These are phyloP conservation scores for Cybosia mesomella DNA, from an alignment of 2,888 invertebrate species.

Conservation along the genomic window DNA sequence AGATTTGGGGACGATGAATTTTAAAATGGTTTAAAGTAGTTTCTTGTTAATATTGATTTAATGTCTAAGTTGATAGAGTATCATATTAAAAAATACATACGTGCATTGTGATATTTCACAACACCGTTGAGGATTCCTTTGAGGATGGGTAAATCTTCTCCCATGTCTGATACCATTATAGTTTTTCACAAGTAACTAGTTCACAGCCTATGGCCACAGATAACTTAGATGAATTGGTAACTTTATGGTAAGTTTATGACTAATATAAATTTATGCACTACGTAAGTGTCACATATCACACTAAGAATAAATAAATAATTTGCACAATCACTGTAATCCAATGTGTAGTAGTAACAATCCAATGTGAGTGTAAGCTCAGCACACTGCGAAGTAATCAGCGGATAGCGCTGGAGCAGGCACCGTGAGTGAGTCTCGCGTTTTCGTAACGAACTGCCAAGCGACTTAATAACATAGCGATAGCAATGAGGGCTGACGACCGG, in stretches of 20 bases:
- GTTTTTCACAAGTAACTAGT: constrained; percentile 80
- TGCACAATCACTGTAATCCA: constrained; percentile 84
- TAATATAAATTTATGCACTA: constrained; percentile 65
- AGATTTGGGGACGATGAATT: not conserved
- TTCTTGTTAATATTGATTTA: not conserved
- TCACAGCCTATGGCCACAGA: constrained; percentile 85
- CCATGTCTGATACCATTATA: constrained; percentile 89
- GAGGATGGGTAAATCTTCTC: constrained; percentile 95
- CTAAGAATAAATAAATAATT: constrained; percentile 53
- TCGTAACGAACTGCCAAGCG: constrained; percentile 74
- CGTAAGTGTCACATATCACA: constrained; percentile 76
- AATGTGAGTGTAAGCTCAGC: constrained; percentile 62
- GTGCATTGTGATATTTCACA: constrained; percentile 97
- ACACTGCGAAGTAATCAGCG: constrained; percentile 68
- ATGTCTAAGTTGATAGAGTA: not conserved
- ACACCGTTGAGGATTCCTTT: constrained; percentile 96
- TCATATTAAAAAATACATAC: constrained; percentile 88
- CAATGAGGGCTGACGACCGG: constrained; percentile 85
- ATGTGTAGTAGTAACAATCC: constrained; percentile 69
- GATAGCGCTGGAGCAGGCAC: constrained; percentile 63
- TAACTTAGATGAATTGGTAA: constrained; percentile 77
- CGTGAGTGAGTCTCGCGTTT: constrained; percentile 74
- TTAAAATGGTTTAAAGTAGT: not conserved
- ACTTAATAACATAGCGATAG: constrained; percentile 78
- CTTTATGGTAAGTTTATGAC: constrained; percentile 69